Percentiles rank a stretch among this genome's conserved stretches.
phyloP scores from a whole-genome alignment of 1,140 invertebrate species.

The Diuraphis noxia region DNA sequence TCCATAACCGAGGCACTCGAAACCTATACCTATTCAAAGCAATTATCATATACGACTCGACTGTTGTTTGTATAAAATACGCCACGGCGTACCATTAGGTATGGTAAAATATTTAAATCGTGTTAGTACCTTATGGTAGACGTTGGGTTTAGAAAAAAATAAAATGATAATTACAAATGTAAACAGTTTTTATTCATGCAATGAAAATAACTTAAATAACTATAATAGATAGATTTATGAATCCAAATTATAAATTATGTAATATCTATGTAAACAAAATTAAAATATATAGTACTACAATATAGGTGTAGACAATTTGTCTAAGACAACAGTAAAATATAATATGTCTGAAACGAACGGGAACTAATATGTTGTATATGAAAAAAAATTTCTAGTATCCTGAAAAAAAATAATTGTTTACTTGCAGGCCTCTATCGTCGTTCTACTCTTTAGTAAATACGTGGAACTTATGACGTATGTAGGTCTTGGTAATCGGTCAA shows the following conservation, averaged over 20 bases:
- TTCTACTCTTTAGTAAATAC: not conserved
- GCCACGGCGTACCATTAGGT: too few relatives aligned
- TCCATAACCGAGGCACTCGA: not conserved
- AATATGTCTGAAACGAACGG: not conserved
- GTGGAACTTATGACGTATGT: not conserved
- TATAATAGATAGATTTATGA: too few relatives aligned
- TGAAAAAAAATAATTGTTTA: not conserved
- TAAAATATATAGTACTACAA: not conserved
- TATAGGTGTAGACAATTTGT: too few relatives aligned
- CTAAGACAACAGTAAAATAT: too few relatives aligned
- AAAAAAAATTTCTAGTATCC: not conserved
- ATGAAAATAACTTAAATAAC: too few relatives aligned
- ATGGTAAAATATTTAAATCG: too few relatives aligned
- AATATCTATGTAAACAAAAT: not conserved
- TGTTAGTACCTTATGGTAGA: not conserved
- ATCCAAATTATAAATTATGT: too few relatives aligned
- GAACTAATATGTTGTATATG: not conserved
- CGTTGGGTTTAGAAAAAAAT: not conserved
- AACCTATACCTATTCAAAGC: not conserved
- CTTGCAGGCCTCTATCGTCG: not conserved
- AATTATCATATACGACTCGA: not conserved
- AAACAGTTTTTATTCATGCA: not conserved
- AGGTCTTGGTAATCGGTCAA: too few relatives aligned
- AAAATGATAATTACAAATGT: not conserved
- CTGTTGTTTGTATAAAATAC: too few relatives aligned